Base-by-base conservation (phyloP, 1,140 invertebrate species). In the Atta texana region DNA sequence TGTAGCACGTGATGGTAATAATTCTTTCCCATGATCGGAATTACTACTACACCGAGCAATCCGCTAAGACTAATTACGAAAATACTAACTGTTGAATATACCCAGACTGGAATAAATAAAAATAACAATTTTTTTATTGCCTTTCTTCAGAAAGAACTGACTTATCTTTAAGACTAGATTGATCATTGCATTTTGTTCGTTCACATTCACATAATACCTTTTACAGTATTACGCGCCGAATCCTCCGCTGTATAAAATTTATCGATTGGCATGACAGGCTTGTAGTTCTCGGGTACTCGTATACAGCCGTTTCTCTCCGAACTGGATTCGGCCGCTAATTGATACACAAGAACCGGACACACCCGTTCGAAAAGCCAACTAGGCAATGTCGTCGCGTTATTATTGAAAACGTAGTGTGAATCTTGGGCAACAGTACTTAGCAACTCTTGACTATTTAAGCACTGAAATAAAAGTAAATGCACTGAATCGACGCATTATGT, bases 1-100 rank as follows among this genome's bases (percentile, higher is more conserved):
- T 99, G 98, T 80, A 99, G 95, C 55, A 99, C 95, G 88, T 98
- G 97, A 91, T 99, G 97, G 93, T 99, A 99, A 94, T 98, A 98
- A 76, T 97, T 96, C 92, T 98, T 98, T 93, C 98, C 97, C 97
- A 99, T 98, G 14, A 98, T 96, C 2, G 98, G 98, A 92, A 99
- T 98, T 3, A 99, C 97, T 34, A 97, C 97, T 28, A 98, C 97
- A 14, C 97, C 98, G 12, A 98, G 94, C 59, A 99, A 93, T 53
- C 98, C 98, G 90, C 98, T 98, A 5, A 98, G 95, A 92, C 98
- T 98, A 86, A 99, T 98, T 53, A 97, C 95, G 39, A 98, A 94
- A 88, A 99, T 98, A 88, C 98, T 97, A 55, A 97, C 91, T 28
- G 96, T 97, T 0, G 98, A 97, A 94, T 98, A 98, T 16, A 98